Base-by-base conservation (phyloP, 2,797 vertebrate genomes). In the Myioborus miniatus region DNA sequence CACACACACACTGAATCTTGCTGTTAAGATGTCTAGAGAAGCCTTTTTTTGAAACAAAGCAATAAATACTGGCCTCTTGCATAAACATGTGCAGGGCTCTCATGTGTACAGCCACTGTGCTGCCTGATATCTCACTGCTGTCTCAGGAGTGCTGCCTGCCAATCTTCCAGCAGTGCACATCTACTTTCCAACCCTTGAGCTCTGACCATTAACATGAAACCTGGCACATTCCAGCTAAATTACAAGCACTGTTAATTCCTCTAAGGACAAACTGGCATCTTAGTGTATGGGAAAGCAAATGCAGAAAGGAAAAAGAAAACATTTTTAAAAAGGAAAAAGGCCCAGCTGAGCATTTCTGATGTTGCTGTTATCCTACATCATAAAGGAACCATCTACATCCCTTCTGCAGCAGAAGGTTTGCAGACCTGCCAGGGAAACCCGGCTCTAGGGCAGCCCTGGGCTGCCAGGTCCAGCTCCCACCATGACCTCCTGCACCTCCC, bases 41-140 rank as follows among this genome's bases (percentile, higher is more conserved):
- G 17, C 17, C 23, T 47, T 76, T 83, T 79, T 52, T 56, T 64
- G 37, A 89, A 90, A 64, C n/a, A 74, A 56, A 68, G 68, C 81
- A 77, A 80, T 94, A 94, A 94, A 94, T 83, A 65, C 20, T 29
- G 53, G 34, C 53, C 71, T 94, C 46, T 53, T 89, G n/a, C 64
- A 83, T 63, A 70, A 19, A 84, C 49, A 80, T 15, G 22, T 68
- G 56, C 36, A 44, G 37, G 18, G 32, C 24, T 91, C 82, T 69
- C 21, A 12, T 11, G 30, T 55, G 77, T 36, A 32, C 72, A 85
- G 79, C 64, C 89, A 55, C 44, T 55, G 70, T 15, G 60, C 72
- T 78, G 39, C 72, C 71, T 59, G 82, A 44, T 69, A 49, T 26
- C 58, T 37, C 4, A 3, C 69, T 72, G 72, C 29, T 83, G 62